Evolutionary conservation across 2,113 vertebrate genomes (phyloP), one percentile per base, ranked within the genome.

Genomic region (Podocnemis expansa): DNA sequence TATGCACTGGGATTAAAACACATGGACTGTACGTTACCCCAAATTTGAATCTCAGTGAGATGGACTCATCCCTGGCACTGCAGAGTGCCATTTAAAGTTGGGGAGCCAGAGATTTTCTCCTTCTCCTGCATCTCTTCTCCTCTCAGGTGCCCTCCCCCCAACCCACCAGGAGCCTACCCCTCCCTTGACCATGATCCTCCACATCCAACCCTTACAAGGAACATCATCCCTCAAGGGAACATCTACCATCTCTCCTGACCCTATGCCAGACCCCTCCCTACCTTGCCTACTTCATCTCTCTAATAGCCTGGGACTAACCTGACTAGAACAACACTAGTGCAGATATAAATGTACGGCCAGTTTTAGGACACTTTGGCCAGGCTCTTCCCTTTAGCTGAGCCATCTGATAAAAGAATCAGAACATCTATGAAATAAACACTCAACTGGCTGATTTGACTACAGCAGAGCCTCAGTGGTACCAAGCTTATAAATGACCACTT

Each of bases 11-110:
- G 56, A 70, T 21, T 67, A 82, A 94, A 90, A 89, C 34, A 27
- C 43, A 41, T 54, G 56, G n/a, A 25, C n/a, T 89, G 51, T 85
- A 19, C 70, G 85, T 41, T 88, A 83, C 6, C 19, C 43, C 27
- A 80, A 70, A 80, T 82, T 29, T 80, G 81, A 55, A 85, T 70
- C 80, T 80, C 85, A 41, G 78, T 96, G 93, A 87, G 56, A 90
- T 92, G n/a, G 52, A 85, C 75, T 58, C 27, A 58, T 52, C 51
- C 51, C 51, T 52, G 51, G 51, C 51, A 52, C 51, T 17, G 51
- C 51, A 52, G 51, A 52, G 51, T 52, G 19, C 63, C 17, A 38
- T 21, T 70, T 70, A 70, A 38, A 11, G 19, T 70, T 21, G 21
- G 63, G 63, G 25, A 70, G 63, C 17, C 63, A 70, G 10, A 70